These are phyloP conservation scores for Blastobasis lacticolella DNA, from an alignment of 2,888 invertebrate genomes.

Conservation along the genomic window DNA sequence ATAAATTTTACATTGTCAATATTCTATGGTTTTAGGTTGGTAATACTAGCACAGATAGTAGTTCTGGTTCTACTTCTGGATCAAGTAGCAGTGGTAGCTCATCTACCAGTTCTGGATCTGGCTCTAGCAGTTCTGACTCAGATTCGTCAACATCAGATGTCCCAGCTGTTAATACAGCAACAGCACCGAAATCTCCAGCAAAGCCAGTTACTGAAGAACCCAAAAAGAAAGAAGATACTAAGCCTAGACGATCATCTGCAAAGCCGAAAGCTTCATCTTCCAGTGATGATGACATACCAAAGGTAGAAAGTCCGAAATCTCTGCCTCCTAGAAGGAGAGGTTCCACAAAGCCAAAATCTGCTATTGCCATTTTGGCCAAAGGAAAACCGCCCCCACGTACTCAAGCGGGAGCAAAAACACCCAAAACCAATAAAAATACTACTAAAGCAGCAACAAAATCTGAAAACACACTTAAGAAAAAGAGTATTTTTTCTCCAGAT, in stretches of 20 bases:
- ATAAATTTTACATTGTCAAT: neutral
- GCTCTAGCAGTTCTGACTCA: constrained; percentile 80
- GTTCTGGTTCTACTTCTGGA: constrained; percentile 79
- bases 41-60: constrained; percentile 76
- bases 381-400: constrained; percentile 44
- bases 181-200: constrained; percentile 47
- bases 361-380: constrained; percentile 76
- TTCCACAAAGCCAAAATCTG: constrained; percentile 76
- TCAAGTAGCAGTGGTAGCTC: constrained; percentile 81
- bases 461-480: constrained; percentile 72
- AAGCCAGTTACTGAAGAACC: constrained; percentile 47
- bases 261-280: constrained; percentile 70
- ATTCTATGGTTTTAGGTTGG: constrained; percentile 41
- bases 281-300: constrained; percentile 76
- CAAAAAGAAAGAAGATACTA: constrained; percentile 51
- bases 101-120: constrained; percentile 80
- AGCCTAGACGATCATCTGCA: constrained; percentile 37
- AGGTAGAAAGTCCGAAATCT: constrained; percentile 48
- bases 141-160: constrained; percentile 77
- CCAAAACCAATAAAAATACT: constrained; percentile 52
- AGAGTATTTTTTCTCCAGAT: constrained; percentile 88
- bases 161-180: constrained; percentile 27
- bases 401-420: constrained; percentile 55
- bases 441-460: constrained; percentile 37
- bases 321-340: constrained; percentile 62